These are phyloP conservation scores for Phyllotis vaccarum DNA, from an alignment of 2,797 vertebrate genomes.

Conservation along the genomic window DNA sequence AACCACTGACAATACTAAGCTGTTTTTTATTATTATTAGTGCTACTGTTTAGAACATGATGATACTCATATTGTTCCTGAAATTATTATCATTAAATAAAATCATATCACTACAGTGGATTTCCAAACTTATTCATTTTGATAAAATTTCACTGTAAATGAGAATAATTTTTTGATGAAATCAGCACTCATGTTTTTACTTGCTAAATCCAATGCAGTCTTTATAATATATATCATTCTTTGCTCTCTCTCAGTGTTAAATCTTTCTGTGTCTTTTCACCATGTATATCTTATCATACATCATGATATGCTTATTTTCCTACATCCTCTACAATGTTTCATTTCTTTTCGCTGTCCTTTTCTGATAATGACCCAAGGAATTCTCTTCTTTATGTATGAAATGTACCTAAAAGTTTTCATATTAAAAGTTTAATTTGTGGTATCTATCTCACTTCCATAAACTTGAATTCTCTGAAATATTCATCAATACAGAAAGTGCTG, in stretches of 20 bases:
- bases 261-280: background rate
- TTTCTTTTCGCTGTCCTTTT: background rate
- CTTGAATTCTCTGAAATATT: background rate
- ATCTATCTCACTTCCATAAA: background rate
- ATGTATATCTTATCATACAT: background rate
- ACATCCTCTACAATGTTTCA: background rate
- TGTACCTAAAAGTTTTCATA: background rate
- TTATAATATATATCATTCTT: background rate
- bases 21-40: conserved; percentile 21
- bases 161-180: conserved; percentile 52
- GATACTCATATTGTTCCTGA: background rate
- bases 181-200: background rate
- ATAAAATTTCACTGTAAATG: conserved; percentile 21
- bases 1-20: background rate
- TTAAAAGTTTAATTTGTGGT: conserved; percentile 25
- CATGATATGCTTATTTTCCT: background rate
- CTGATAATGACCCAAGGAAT: background rate
- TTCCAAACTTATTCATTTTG: conserved; percentile 9
- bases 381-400: background rate
- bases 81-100: conserved; percentile 50
- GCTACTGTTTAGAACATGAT: conserved; percentile 46
- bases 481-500: background rate
- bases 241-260: conserved; percentile 7
- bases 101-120: background rate
- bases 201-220: background rate